phyloP scores from a whole-genome alignment of 2,113 vertebrate species.

The Myiopsitta monachus region DNA sequence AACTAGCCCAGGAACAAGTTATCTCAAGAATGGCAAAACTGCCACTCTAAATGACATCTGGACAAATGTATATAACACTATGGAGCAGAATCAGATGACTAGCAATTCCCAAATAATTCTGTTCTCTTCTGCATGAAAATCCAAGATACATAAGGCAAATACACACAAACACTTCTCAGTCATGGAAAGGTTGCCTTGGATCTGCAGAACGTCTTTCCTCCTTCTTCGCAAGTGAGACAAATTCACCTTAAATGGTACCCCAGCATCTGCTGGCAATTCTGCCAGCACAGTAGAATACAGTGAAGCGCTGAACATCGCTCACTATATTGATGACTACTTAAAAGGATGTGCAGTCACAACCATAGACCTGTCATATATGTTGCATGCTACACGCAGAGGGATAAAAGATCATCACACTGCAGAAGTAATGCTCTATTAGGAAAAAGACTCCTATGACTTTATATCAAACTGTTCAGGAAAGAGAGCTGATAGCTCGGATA shows the following conservation, averaged over 20 bases:
- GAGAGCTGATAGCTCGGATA: not conserved
- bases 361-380: not conserved
- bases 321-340: rapidly evolving
- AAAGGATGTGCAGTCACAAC: not conserved
- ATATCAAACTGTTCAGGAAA: not conserved
- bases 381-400: not conserved
- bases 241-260: not conserved
- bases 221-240: not conserved
- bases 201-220: not conserved
- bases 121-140: not conserved
- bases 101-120: not conserved
- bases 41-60: not conserved
- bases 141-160: not conserved
- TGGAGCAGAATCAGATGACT: not conserved
- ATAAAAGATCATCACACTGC: not conserved
- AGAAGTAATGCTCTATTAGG: not conserved
- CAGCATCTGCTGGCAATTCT: not conserved
- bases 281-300: not conserved
- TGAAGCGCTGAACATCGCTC: not conserved
- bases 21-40: not conserved
- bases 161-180: not conserved
- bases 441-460: not conserved
- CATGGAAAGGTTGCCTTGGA: not conserved
- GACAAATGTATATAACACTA: not conserved
- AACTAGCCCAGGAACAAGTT: not conserved